Conservation (phyloP, 1,140 invertebrate species). For the Aphidius ervi region DNA sequence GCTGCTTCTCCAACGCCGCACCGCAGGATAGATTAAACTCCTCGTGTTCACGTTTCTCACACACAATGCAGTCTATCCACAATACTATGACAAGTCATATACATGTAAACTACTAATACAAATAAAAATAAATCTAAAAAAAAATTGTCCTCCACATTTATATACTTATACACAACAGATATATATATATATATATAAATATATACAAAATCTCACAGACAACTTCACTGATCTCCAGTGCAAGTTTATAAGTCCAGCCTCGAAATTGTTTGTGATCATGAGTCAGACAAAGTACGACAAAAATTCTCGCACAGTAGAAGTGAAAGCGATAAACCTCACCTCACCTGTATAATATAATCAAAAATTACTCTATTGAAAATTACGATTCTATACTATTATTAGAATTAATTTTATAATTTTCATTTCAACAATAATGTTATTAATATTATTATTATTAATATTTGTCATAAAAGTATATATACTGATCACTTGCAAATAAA, state of each 20-base stretch:
- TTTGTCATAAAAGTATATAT: too few species aligned
- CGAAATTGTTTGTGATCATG: conserved; percentile 23
- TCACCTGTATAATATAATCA: conserved; percentile 24
- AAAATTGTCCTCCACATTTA: not conserved
- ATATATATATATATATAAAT: not conserved
- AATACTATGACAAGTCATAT: too few species aligned
- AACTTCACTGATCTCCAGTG: conserved; percentile 22
- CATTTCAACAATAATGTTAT: too few species aligned
- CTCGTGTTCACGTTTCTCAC: conserved; percentile 27
- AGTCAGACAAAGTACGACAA: conserved; percentile 15
- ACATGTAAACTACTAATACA: not conserved
- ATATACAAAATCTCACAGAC: conserved; percentile 3
- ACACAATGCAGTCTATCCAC: not conserved
- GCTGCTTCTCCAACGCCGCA: conserved; percentile 43
- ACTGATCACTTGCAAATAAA: too few species aligned
- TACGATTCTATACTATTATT: too few species aligned
- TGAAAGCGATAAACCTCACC: conserved; percentile 12
- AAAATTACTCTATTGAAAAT: not conserved
- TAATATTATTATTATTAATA: too few species aligned
- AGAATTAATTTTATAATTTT: too few species aligned
- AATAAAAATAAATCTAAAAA: not conserved
- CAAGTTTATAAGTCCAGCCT: conserved; percentile 26
- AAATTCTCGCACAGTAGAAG: not conserved
- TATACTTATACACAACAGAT: not conserved
- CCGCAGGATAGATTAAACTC: conserved; percentile 26